Evolutionary conservation across 2,888 invertebrate species (phyloP), one percentile per base, ranked within the genome.

Genomic region (Saturnia japonica): DNA sequence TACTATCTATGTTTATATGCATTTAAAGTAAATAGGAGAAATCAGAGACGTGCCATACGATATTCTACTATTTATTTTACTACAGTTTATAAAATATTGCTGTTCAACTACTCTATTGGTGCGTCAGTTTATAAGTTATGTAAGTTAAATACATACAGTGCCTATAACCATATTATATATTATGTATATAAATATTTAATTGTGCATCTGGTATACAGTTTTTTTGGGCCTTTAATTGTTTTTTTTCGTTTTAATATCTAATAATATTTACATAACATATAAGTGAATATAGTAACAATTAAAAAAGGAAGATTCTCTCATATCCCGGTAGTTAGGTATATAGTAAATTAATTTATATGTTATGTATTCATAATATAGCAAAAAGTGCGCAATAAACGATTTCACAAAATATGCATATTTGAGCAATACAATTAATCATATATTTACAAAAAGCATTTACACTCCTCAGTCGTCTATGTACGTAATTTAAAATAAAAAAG

Each of bases 361-460:
- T 77, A 76, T 79, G 82, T 91, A 92, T 91, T 86, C 91, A 92
- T 90, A 92, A 85, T 88, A 88, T 87, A 93, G 93, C 93, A 91
- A 93, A 91, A 88, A 93, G 93, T 93, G 93, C 93, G 89, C 91
- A 92, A 91, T 90, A 92, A 93, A 92, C 89, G 89, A 90, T 88
- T 87, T 93, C 93, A 93, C 91, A 93, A 93, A 93, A 93, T 93
- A 93, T 92, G 91, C 93, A 91, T 54, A 60, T 93, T 93, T 93
- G 93, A 93, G 93, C 93, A 93, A 92, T 91, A 93, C 87, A 84
- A 90, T 90, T 89, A 89, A 28, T 60, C 14, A 87, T 90, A 88
- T 91, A 91, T 92, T 90, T 92, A 91, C 90, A 92, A 86, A 89
- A 90, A 91, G 88, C 86, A 85, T 86, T 88, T 85, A 87, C 79